Percentiles rank a stretch among this genome's conserved stretches.
These are phyloP conservation scores for Chitala chitala DNA, from an alignment of 2,113 vertebrate species.

Conservation along the genomic window DNA sequence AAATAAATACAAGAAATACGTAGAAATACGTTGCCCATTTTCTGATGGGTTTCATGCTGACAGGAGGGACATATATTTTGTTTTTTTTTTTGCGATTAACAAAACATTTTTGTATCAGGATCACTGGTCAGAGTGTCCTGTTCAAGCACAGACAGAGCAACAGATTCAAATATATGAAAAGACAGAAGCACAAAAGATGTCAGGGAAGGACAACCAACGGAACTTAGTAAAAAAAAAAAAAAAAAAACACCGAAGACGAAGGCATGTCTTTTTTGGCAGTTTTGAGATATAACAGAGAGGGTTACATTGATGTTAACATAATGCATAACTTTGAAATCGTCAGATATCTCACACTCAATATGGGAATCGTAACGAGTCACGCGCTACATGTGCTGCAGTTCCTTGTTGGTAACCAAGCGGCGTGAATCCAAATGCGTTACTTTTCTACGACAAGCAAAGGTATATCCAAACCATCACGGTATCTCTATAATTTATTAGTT, in stretches of 20 bases:
- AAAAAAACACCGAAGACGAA: no score
- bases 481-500: neutral
- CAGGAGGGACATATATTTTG: neutral
- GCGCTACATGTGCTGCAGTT: neutral
- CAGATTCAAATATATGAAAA: constrained; percentile 18
- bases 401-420: neutral
- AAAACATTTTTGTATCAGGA: neutral
- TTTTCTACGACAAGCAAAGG: constrained; percentile 25
- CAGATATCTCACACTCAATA: neutral
- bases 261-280: constrained; percentile 6
- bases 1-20: neutral
- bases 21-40: neutral
- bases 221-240: neutral
- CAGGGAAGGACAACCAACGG: neutral
- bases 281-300: neutral
- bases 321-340: constrained; percentile 4
- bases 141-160: neutral
- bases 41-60: neutral
- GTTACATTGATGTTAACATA: neutral
- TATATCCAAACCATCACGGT: constrained; percentile 2
- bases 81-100: neutral
- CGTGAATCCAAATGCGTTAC: constrained; percentile 14
- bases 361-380: neutral
- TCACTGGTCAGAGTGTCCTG: neutral
- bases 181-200: neutral